phyloP scores from a whole-genome alignment of 1,140 invertebrate species.

The Saxidomus purpurata region DNA sequence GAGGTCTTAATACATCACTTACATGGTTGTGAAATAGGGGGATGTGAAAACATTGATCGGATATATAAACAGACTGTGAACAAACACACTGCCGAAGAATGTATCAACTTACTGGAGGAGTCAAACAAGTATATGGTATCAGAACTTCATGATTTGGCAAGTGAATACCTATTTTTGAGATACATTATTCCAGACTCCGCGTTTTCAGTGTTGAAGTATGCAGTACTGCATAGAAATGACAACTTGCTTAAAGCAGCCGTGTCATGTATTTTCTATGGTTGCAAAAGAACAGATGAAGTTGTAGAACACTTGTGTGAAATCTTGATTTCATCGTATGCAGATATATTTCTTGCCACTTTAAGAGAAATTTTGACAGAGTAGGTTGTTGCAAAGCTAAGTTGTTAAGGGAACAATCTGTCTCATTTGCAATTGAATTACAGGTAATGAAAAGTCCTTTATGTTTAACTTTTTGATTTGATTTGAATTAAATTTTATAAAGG shows the following conservation, averaged over 20 bases:
- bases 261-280: constrained; percentile 31
- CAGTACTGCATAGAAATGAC: constrained; percentile 22
- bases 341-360: constrained; percentile 41
- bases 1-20: constrained; percentile 70
- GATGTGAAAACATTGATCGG: constrained; percentile 44
- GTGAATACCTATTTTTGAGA: constrained; percentile 6
- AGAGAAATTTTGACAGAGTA: constrained; percentile 49
- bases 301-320: neutral
- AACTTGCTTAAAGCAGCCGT: constrained; percentile 1
- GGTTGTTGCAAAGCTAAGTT: no score
- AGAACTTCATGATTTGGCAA: neutral
- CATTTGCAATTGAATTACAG: no score
- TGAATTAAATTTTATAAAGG: no score
- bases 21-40: constrained; percentile 69
- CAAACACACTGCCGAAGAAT: neutral
- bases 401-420: no score
- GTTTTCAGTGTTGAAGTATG: constrained; percentile 27
- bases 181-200: constrained; percentile 23
- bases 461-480: no score
- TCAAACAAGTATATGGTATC: constrained; percentile 45
- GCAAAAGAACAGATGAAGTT: neutral
- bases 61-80: neutral
- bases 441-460: no score
- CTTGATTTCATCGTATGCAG: constrained; percentile 32
- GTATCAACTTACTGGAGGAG: constrained; percentile 24